phyloP scores from a whole-genome alignment of 2,113 vertebrate genomes.

The Silurus meridionalis region DNA sequence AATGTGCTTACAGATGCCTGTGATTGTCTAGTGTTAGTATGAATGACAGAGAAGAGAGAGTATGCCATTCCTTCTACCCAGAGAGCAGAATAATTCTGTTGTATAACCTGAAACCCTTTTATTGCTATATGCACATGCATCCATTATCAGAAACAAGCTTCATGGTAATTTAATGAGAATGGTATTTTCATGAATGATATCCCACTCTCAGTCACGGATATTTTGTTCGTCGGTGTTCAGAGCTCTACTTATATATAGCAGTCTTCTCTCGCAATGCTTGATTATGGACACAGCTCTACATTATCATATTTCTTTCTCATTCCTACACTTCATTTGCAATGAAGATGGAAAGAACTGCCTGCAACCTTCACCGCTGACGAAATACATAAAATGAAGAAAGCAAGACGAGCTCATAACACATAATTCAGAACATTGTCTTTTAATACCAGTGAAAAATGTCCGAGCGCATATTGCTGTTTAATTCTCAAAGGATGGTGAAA shows the following conservation, averaged over 20 bases:
- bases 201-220: not conserved
- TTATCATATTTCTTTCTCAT: conserved; percentile 19
- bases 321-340: conserved; percentile 15
- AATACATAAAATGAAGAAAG: not conserved
- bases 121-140: not conserved
- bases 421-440: not conserved
- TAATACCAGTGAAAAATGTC: not conserved
- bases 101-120: not conserved
- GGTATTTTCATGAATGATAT: not conserved
- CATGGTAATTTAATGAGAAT: not conserved
- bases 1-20: not conserved
- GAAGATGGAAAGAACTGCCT: not conserved
- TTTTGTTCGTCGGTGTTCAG: conserved; percentile 9
- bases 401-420: not conserved
- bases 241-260: conserved; percentile 14
- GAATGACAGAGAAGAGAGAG: not conserved
- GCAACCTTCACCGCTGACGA: not conserved
- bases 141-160: not conserved
- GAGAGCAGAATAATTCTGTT: not conserved
- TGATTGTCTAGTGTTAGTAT: not conserved
- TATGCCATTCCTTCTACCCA: not conserved
- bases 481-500: conserved; percentile 18
- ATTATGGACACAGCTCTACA: conserved; percentile 14
- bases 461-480: conserved; percentile 36
- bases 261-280: not conserved